A percentile compares a stretch with the other conserved stretches of the same genome.
These are phyloP conservation scores for Drosophila acutilabella DNA, from an alignment of 2,888 invertebrate species.

Conservation along the genomic window DNA sequence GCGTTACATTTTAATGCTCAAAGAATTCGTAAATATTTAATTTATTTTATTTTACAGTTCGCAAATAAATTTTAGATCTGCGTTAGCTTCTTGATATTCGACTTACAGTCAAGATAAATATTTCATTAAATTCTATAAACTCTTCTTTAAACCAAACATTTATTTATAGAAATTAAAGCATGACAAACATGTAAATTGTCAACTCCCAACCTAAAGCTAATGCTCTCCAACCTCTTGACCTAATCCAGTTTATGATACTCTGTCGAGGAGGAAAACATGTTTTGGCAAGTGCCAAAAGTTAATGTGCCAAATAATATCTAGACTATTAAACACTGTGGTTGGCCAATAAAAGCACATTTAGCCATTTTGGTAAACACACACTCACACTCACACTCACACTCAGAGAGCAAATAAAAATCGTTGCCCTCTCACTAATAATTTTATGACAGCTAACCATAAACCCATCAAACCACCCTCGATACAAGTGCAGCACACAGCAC, in stretches of 20 bases:
- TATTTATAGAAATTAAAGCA: not conserved
- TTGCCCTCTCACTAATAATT: slow-evolving; percentile 36
- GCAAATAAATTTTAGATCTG: too few relatives aligned
- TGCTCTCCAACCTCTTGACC: slow-evolving; percentile 3
- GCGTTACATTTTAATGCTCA: too few relatives aligned
- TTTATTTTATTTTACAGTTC: too few relatives aligned
- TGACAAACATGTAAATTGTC: not conserved
- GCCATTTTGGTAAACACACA: slow-evolving; percentile 36
- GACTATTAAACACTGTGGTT: slow-evolving; percentile 40
- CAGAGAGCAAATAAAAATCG: slow-evolving; percentile 47
- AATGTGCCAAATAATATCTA: slow-evolving; percentile 20
- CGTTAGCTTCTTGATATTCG: too few relatives aligned
- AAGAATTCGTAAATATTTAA: too few relatives aligned
- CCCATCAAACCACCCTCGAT: slow-evolving; percentile 43
- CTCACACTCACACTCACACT: not conserved
- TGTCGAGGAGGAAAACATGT: slow-evolving; percentile 28
- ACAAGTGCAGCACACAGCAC: slow-evolving; percentile 21
- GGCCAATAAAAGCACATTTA: slow-evolving; percentile 47
- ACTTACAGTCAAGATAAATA: too few relatives aligned
- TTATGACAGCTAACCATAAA: slow-evolving; percentile 31
- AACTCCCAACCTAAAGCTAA: not conserved
- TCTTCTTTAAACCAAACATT: too few relatives aligned
- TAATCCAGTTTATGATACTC: slow-evolving; percentile 19
- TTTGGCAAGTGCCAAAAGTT: slow-evolving; percentile 27
- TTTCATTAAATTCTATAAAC: not conserved